Evolutionary conservation across 2,888 invertebrate species (phyloP).

Genomic region (Chaetoderma sp.): DNA sequence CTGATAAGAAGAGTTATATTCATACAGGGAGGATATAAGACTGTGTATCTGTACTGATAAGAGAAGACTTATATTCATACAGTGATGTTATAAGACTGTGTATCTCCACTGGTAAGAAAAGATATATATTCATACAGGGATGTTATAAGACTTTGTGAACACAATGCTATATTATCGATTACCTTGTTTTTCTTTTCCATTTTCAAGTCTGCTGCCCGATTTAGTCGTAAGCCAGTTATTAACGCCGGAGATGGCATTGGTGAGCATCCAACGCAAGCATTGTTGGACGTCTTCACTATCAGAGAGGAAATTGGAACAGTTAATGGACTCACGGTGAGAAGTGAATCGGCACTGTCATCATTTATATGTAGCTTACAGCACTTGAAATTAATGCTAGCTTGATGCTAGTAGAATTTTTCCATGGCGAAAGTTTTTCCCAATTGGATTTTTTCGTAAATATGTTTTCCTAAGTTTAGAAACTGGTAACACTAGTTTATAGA

Average conservation of each 20-base stretch:
- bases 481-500: too few species aligned
- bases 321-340: slow-evolving; percentile 84
- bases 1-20: too few species aligned
- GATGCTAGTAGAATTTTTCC: neutral
- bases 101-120: too few species aligned
- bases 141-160: neutral
- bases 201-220: slow-evolving; percentile 82
- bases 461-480: too few species aligned
- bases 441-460: too few species aligned
- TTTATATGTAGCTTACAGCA: neutral
- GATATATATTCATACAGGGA: too few species aligned
- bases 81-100: too few species aligned
- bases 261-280: slow-evolving; percentile 88
- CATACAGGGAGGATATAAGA: too few species aligned
- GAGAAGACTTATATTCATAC: too few species aligned
- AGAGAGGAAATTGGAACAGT: slow-evolving; percentile 99
- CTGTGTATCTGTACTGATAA: too few species aligned
- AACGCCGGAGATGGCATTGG: slow-evolving; percentile 94
- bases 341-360: neutral
- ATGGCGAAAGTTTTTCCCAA: neutral
- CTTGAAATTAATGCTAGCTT: neutral
- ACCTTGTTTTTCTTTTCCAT: neutral
- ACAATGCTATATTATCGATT: neutral
- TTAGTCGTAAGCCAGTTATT: slow-evolving; percentile 91
- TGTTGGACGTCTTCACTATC: slow-evolving; percentile 97